A percentile compares a stretch with the other conserved stretches of the same genome.
phyloP scores from a whole-genome alignment of 2,797 vertebrate genomes.

The Danio choprae region DNA sequence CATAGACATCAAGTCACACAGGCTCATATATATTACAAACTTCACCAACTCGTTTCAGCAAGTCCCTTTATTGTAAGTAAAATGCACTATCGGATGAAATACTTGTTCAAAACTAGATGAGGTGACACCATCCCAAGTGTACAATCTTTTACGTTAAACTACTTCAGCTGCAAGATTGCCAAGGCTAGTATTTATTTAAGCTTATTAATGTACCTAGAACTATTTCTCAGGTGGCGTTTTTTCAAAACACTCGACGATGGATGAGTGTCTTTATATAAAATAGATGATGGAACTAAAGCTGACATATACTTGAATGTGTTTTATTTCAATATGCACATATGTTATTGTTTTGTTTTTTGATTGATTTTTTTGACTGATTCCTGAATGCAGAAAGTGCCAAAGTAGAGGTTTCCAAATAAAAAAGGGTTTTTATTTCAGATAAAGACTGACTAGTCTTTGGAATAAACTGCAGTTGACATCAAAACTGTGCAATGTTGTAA shows the following conservation, averaged over 20 bases:
- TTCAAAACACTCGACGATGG: slow-evolving; percentile 44
- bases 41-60: slow-evolving; percentile 31
- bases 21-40: slow-evolving; percentile 35
- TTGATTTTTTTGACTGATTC: slow-evolving; percentile 5
- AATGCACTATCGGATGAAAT: slow-evolving; percentile 42
- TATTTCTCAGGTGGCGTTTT: slow-evolving; percentile 59
- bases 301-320: slow-evolving; percentile 54
- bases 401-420: slow-evolving; percentile 45
- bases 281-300: slow-evolving; percentile 40
- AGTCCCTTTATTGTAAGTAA: slow-evolving; percentile 52
- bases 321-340: slow-evolving; percentile 35
- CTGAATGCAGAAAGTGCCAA: slow-evolving; percentile 54
- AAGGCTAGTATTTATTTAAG: slow-evolving; percentile 48
- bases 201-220: slow-evolving; percentile 49
- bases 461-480: slow-evolving; percentile 40
- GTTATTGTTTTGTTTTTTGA: slow-evolving; percentile 20
- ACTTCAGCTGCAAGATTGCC: slow-evolving; percentile 16
- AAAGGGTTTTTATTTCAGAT: slow-evolving; percentile 42
- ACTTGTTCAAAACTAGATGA: slow-evolving; percentile 12
- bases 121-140: slow-evolving; percentile 28
- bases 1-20: not conserved
- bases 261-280: slow-evolving; percentile 43
- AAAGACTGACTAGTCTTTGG: slow-evolving; percentile 33
- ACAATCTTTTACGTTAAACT: not conserved
- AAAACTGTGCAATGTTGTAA: slow-evolving; percentile 24